These are phyloP conservation scores for Polypterus senegalus DNA, from an alignment of 2,113 vertebrate species.

Conservation along the genomic window DNA sequence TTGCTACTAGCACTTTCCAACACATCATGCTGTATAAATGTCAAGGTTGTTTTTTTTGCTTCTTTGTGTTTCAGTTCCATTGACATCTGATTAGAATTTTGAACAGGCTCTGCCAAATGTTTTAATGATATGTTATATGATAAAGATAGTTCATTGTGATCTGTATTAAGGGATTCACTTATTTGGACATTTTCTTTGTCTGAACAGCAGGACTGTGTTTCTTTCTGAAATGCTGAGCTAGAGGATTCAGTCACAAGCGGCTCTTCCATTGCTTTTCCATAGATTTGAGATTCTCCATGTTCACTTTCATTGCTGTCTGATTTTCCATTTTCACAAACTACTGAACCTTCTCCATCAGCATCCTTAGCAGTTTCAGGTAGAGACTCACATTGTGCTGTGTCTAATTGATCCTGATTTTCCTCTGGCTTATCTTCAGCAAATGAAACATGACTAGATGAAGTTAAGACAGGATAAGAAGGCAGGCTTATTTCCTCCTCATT, in stretches of 20 bases:
- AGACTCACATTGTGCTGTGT: slow-evolving; percentile 8
- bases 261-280: fast-evolving
- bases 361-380: slow-evolving; percentile 16
- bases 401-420: slow-evolving; percentile 19
- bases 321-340: slow-evolving; percentile 6
- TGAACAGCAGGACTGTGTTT: slow-evolving; percentile 14
- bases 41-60: slow-evolving; percentile 32
- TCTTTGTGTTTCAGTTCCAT: slow-evolving; percentile 25
- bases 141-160: slow-evolving; percentile 20
- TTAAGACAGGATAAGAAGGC: slow-evolving; percentile 19
- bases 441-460: slow-evolving; percentile 19
- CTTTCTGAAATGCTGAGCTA: slow-evolving; percentile 9
- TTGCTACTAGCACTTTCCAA: slow-evolving; percentile 17
- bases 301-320: background rate
- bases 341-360: slow-evolving; percentile 4
- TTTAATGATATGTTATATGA: slow-evolving; percentile 16
- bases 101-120: slow-evolving; percentile 17
- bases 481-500: slow-evolving; percentile 34
- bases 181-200: slow-evolving; percentile 16
- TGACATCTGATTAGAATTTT: slow-evolving; percentile 18
- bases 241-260: background rate
- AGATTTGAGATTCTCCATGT: slow-evolving; percentile 11
- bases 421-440: background rate
- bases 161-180: slow-evolving; percentile 15
- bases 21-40: slow-evolving; percentile 30